Base-by-base conservation (phyloP, 2,888 invertebrate species). In the Papilio demoleus region DNA sequence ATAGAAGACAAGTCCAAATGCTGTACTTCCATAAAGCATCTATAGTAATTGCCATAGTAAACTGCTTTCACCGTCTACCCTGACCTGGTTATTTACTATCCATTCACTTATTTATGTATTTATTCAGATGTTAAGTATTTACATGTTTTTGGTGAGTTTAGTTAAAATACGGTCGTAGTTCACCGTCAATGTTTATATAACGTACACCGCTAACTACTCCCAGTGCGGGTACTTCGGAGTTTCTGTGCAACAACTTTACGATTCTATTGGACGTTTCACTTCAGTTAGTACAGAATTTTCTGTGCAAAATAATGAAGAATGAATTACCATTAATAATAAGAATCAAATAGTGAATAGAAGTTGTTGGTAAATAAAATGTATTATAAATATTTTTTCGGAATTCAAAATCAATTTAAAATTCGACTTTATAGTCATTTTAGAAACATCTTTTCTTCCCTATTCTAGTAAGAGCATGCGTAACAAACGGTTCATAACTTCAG, bases 41-140 rank as follows among this genome's bases (percentile, higher is more conserved):
- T 31, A 31, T 31, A 31, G 19, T 45, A 9, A 45, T 19, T 19
- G 9, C 9, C 22, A 17, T 56, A 56, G 8, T 31, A 31, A 56
- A 31, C 9, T 22, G n/a, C 53, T 56, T 11, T 56, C 31, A 56
- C 22, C 24, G 31, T 59, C 64, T 62, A 58, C 36, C n/a, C 12
- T 59, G 65, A 58, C 69, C 69, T 70, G 64, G 8, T n/a, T 56
- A 56, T 56, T 31, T 56, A 56, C 31, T 31, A 17, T 27, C 27
- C 31, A 62, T 31, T 45, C 17, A 36, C 6, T 47, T 47, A 63
- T 63, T 45, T 62, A 42, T 62, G 19, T 47, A 63, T 63, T 60
- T 64, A 53, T 27, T 19, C 50, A 64, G 36, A 64, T 24, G 34
- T 34, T 34, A 45, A n/a, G n/a, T 60, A 61, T 61, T 60, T 67